These are phyloP conservation scores for Cathartes aura DNA, from an alignment of 2,113 vertebrate species.

Conservation along the genomic window DNA sequence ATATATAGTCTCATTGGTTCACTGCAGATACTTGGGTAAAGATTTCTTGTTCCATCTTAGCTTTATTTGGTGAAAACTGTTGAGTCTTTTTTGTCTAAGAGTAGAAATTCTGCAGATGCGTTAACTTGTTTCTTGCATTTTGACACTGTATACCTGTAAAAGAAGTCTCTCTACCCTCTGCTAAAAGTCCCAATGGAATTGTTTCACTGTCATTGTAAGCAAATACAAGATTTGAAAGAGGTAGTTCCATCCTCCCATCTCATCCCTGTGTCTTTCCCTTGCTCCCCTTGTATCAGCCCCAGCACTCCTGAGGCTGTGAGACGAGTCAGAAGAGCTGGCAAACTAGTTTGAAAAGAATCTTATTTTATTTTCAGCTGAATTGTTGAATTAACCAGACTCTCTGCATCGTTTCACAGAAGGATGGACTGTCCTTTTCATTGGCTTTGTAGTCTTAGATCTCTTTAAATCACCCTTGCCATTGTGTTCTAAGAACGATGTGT, in stretches of 20 bases:
- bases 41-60: neutral
- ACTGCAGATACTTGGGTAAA: neutral
- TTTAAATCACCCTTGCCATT: neutral
- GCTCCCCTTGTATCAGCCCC: neutral
- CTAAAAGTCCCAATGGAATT: neutral
- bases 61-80: neutral
- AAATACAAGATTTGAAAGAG: neutral
- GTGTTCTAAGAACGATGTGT: neutral
- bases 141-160: neutral
- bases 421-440: neutral
- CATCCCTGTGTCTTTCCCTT: neutral
- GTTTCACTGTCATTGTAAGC: neutral
- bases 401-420: neutral
- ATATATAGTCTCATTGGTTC: neutral
- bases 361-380: neutral
- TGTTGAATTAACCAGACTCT: neutral
- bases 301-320: neutral
- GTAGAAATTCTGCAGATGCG: neutral
- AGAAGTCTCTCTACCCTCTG: neutral
- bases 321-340: neutral
- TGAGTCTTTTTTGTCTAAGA: neutral
- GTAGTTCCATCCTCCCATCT: neutral
- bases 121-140: neutral
- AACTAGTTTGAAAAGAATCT: neutral
- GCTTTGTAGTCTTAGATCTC: neutral